phyloP scores from a whole-genome alignment of 1,140 invertebrate genomes.

The Scaptomyza hsui region DNA sequence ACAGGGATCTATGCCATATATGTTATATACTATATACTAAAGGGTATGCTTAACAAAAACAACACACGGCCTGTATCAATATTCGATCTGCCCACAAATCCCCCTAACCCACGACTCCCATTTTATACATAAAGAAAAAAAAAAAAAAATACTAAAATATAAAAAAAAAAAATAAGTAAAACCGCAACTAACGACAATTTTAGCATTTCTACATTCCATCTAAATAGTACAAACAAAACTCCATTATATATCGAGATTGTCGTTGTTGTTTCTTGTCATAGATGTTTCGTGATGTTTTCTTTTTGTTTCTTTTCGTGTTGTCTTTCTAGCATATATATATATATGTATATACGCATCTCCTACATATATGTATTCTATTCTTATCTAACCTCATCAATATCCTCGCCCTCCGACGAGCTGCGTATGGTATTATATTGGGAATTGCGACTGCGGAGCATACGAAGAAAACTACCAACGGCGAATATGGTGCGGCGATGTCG shows the following conservation, averaged over 20 bases:
- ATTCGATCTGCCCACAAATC: conserved; percentile 10
- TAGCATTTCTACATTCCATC: conserved; percentile 6
- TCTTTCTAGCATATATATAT: conserved; percentile 17
- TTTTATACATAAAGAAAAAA: too few relatives aligned
- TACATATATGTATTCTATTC: conserved; percentile 32
- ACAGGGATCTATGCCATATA: conserved; percentile 6
- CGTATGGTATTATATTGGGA: conserved; percentile 92
- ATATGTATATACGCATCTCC: conserved; percentile 24
- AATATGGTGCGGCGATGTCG: conserved; percentile 91
- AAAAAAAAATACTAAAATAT: background rate
- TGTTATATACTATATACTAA: conserved; percentile 9
- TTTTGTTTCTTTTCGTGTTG: conserved; percentile 2
- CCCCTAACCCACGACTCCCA: background rate
- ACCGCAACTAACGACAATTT: conserved; percentile 9
- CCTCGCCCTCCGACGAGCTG: conserved; percentile 83
- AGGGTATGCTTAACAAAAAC: conserved; percentile 11
- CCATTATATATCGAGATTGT: conserved; percentile 45
- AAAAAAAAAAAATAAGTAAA: background rate
- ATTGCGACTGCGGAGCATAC: conserved; percentile 91
- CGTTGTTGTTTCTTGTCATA: conserved; percentile 44
- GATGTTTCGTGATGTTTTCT: conserved; percentile 12
- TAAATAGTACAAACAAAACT: conserved; percentile 3
- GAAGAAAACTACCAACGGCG: conserved; percentile 90
- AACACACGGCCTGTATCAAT: conserved; percentile 17
- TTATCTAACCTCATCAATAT: conserved; percentile 84